Conservation (phyloP, 2,888 invertebrate species). For the Allacma fusca region DNA sequence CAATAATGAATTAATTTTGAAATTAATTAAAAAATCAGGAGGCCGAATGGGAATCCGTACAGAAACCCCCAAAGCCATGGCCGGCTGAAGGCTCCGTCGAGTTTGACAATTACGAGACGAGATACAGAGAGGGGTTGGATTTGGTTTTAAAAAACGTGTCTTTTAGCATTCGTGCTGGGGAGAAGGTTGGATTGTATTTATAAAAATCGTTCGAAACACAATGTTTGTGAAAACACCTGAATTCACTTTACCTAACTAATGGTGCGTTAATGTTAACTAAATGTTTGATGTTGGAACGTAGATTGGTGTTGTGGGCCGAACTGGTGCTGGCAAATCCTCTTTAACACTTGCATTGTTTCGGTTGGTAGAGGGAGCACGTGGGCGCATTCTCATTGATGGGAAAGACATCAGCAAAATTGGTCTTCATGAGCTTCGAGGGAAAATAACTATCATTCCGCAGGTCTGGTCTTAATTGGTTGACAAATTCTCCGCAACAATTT, state of each 20-base stretch:
- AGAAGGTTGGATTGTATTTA: constrained; percentile 65
- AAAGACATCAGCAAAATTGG: constrained; percentile 82
- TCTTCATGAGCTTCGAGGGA: constrained; percentile 82
- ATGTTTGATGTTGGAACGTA: constrained; percentile 62
- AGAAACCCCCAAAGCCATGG: constrained; percentile 63
- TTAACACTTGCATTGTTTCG: constrained; percentile 78
- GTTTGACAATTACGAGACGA: constrained; percentile 65
- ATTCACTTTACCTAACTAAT: too few species aligned
- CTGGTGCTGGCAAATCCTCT: constrained; percentile 66
- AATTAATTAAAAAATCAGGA: constrained; percentile 64
- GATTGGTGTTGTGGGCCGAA: constrained; percentile 69
- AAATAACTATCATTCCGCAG: constrained; percentile 79
- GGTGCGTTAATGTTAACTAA: too few species aligned
- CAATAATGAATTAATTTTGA: constrained; percentile 56
- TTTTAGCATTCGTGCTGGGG: constrained; percentile 64
- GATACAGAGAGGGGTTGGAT: constrained; percentile 66
- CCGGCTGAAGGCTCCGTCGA: constrained; percentile 65
- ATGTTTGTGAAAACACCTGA: too few species aligned
- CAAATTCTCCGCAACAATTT: too few species aligned
- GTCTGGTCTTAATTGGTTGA: not conserved
- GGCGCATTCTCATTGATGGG: constrained; percentile 83
- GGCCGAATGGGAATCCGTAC: constrained; percentile 61
- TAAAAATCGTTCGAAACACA: too few species aligned
- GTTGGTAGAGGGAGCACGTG: constrained; percentile 84
- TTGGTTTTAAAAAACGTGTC: constrained; percentile 65